Percentiles rank a stretch among this genome's conserved stretches.
phyloP scores from a whole-genome alignment of 64 coral and sea anemone genomes.

The Dendronephthya gigantea region DNA sequence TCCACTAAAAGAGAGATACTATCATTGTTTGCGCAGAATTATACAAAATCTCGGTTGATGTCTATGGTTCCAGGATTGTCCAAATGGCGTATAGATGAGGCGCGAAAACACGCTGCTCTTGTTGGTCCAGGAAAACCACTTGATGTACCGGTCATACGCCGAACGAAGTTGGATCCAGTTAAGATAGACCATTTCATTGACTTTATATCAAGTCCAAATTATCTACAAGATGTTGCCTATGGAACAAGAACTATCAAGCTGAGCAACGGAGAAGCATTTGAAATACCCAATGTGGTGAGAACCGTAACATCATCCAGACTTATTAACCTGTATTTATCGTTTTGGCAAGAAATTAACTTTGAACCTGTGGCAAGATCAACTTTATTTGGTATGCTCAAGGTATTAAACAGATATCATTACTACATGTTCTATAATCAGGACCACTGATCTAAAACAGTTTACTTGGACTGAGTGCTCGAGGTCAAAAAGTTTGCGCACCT shows the following conservation, averaged over 20 bases:
- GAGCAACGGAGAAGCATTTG: constrained; percentile 27
- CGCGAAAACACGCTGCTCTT: constrained; percentile 28
- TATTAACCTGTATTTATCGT: constrained; percentile 29
- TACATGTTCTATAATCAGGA: too few relatives aligned
- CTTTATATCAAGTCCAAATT: constrained; percentile 47
- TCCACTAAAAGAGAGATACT: constrained; percentile 39
- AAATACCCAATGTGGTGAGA: constrained; percentile 48
- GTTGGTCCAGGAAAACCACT: constrained; percentile 15
- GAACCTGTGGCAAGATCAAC: constrained; percentile 49
- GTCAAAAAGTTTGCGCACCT: too few relatives aligned
- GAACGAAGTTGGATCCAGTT: background rate
- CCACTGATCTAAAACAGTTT: too few relatives aligned
- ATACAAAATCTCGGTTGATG: constrained; percentile 24
- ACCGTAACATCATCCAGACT: constrained; percentile 51
- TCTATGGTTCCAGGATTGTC: constrained; percentile 27
- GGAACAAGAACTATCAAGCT: constrained; percentile 41
- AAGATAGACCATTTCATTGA: constrained; percentile 57
- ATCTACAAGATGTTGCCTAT: constrained; percentile 63
- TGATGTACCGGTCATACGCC: background rate
- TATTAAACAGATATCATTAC: background rate
- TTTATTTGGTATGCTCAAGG: constrained; percentile 61
- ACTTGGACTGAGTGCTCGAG: too few relatives aligned
- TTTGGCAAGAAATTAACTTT: constrained; percentile 42
- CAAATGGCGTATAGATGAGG: constrained; percentile 42
- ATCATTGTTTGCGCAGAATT: constrained; percentile 46